Evolutionary conservation across 1,140 invertebrate species (phyloP).

Genomic region (Macrostomum lignano): DNA sequence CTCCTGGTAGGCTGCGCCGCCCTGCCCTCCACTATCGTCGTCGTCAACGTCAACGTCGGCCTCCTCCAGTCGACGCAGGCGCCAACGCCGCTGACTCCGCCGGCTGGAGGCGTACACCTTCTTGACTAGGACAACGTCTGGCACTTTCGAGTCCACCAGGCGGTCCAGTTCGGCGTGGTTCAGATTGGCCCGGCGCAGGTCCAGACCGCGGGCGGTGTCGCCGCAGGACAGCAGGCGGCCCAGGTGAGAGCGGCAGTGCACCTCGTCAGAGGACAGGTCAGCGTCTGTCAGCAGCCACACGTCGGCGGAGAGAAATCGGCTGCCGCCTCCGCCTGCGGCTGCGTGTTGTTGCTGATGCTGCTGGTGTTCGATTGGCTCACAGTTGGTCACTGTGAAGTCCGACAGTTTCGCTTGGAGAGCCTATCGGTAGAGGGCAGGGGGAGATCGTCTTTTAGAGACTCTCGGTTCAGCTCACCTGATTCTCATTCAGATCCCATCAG

Average conservation of each 20-base stretch:
- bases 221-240: constrained; percentile 71
- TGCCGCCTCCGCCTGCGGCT: no score
- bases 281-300: constrained; percentile 46
- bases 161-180: constrained; percentile 65
- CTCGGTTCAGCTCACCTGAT: no score
- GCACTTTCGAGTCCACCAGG: constrained; percentile 36
- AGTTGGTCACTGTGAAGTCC: no score
- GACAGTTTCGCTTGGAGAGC: no score
- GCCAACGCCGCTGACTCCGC: constrained; percentile 54
- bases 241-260: constrained; percentile 46
- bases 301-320: no score
- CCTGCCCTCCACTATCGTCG: not conserved
- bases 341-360: no score
- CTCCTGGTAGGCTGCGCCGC: constrained; percentile 52
- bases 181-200: constrained; percentile 55
- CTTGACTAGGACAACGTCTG: constrained; percentile 71
- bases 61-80: constrained; percentile 43
- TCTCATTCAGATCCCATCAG: no score
- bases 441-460: no score
- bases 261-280: constrained; percentile 46
- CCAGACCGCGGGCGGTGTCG: constrained; percentile 61
- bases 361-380: no score
- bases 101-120: constrained; percentile 53
- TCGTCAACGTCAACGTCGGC: not conserved
- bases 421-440: no score